These are phyloP conservation scores for Sturnus vulgaris DNA, from an alignment of 2,113 vertebrate genomes.

Conservation along the genomic window DNA sequence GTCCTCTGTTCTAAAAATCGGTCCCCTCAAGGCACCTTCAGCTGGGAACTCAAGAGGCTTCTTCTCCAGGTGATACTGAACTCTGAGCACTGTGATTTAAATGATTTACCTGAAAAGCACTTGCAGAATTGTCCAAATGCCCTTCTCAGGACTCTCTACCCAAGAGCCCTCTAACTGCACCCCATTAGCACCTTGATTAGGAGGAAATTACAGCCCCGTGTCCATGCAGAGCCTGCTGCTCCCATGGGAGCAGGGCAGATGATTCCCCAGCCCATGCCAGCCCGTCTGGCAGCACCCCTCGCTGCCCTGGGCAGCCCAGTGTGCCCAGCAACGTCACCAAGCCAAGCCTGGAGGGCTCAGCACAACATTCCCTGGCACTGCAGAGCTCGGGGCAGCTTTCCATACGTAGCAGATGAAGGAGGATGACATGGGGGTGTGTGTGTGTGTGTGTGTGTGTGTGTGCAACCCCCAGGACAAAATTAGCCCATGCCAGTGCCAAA, in stretches of 20 bases:
- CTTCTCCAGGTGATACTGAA: neutral
- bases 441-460: neutral
- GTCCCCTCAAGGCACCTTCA: neutral
- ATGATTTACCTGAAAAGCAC: neutral
- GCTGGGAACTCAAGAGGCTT: neutral
- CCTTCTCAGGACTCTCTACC: neutral
- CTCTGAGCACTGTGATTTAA: neutral
- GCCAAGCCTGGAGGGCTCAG: neutral
- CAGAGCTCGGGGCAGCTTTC: neutral
- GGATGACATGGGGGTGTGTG: neutral
- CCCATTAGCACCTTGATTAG: neutral
- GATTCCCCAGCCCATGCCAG: neutral
- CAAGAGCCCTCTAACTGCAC: neutral
- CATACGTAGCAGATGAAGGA: neutral
- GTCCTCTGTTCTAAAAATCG: neutral
- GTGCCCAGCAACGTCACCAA: neutral
- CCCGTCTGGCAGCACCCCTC: neutral
- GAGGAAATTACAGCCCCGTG: fast-evolving
- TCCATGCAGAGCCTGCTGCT: neutral
- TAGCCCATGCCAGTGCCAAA: neutral
- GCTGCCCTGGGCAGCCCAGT: neutral
- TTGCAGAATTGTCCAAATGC: fast-evolving
- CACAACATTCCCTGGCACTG: constrained; percentile 21
- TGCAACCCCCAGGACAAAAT: constrained; percentile 10
- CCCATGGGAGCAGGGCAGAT: neutral